These are phyloP conservation scores for Pipa parva DNA, from an alignment of 2,113 vertebrate genomes.

Conservation along the genomic window DNA sequence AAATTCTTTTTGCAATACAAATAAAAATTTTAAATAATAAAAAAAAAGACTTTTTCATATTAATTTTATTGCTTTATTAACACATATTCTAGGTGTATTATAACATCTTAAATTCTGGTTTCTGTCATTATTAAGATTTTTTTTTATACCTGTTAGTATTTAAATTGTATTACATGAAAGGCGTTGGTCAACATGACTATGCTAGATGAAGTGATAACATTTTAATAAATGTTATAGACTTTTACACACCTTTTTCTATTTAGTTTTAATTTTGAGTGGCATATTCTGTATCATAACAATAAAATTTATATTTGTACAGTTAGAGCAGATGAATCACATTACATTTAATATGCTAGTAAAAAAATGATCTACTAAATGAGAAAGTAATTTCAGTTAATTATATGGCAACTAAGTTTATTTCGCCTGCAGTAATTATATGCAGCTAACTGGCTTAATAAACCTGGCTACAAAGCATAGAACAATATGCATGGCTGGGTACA, in stretches of 20 bases:
- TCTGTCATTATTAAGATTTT: too few relatives aligned
- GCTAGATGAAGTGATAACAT: too few relatives aligned
- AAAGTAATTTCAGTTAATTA: conserved; percentile 36
- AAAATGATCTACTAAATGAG: conserved; percentile 36
- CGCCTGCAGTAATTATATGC: conserved; percentile 32
- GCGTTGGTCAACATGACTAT: too few relatives aligned
- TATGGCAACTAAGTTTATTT: conserved; percentile 36
- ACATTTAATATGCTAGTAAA: conserved; percentile 35
- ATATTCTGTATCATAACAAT: conserved; percentile 16
- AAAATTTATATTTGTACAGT: conserved; percentile 34
- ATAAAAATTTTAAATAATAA: too few relatives aligned
- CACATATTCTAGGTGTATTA: too few relatives aligned
- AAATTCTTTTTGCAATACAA: too few relatives aligned
- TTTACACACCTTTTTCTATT: background rate
- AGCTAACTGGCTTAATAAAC: conserved; percentile 35
- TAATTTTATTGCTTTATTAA: too few relatives aligned
- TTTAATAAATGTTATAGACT: conserved; percentile 6
- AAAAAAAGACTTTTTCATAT: too few relatives aligned
- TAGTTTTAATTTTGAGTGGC: conserved; percentile 14
- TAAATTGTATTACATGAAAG: too few relatives aligned
- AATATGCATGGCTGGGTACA: conserved; percentile 15
- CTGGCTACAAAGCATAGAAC: conserved; percentile 25
- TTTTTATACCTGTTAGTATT: too few relatives aligned
- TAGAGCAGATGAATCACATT: conserved; percentile 36
- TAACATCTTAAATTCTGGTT: too few relatives aligned